Base-by-base conservation (phyloP, 2,797 vertebrate genomes). In the Anomalospiza imberbis region DNA sequence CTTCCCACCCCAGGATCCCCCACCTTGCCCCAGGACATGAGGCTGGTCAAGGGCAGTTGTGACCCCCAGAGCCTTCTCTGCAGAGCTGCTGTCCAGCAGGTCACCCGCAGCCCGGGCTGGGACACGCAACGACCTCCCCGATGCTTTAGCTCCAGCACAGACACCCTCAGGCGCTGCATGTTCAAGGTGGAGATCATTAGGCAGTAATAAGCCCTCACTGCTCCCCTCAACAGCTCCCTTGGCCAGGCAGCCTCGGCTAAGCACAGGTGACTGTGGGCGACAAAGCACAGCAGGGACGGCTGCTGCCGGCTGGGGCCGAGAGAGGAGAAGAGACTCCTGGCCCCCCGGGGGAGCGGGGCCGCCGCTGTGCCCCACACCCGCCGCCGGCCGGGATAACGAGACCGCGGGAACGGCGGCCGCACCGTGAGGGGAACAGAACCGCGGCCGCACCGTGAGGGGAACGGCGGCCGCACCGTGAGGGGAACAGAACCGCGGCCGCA, bases 371-470 rank as follows among this genome's bases (percentile, higher is more conserved):
- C 31, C 6, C 13, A 48, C 11, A 14, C 3, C 6, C 28, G 3
- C 38, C 25, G 22, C n/a, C n/a, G 3, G 3, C 6, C 2, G 0
- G 5, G 6, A 1, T 7, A 22, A 3, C 3, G 3, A 7, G 0
- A 5, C 13, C 4, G 16, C 7, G 6, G n/a, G 9, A 66, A 13
- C 1, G 44, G 34, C 44, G 4, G 2, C 12, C 0, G 9, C 5
- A 1, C 31, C 12, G 24, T 4, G 17, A n/a, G 6, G 13, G 3
- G 2, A 40, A 13, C n/a, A n/a, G 9, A 66, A 13, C 1, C 44
- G 34, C 44, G 4, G 2, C 12, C 0, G 9, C 5, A 1, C 31
- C 12, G 24, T 4, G 17, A n/a, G 6, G 6, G n/a, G 9, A 66
- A 13, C 1, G 44, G 34, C 44, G 4, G 2, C 12, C 0, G 9